Evolutionary conservation across 37 sponge, comb jelly and placozoan genomes (phyloP).

Genomic region (Crambe crambe): DNA sequence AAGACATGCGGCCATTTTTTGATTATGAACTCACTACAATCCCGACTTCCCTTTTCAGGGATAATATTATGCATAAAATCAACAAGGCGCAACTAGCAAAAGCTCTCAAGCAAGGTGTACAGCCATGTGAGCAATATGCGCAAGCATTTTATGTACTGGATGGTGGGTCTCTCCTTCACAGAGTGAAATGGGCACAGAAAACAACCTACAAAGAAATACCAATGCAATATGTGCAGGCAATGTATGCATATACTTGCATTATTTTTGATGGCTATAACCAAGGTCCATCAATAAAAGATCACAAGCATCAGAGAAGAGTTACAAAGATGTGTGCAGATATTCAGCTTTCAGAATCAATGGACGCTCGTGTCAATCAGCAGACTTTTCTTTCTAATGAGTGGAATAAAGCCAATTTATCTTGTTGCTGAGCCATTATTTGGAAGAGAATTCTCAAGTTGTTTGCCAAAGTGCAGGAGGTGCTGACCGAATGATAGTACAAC

Average conservation of each 20-base stretch:
- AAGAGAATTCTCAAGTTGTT: not conserved
- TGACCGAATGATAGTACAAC: constrained; percentile 10
- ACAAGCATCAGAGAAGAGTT: not conserved
- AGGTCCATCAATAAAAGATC: not conserved
- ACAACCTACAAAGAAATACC: not conserved
- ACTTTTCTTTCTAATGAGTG: not conserved
- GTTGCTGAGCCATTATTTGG: not conserved
- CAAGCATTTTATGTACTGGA: not conserved
- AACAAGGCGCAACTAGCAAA: not conserved
- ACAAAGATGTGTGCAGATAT: not conserved
- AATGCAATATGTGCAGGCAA: not conserved
- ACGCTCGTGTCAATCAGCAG: not conserved
- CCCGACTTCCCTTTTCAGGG: not conserved
- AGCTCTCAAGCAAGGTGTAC: not conserved
- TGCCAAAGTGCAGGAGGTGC: constrained; percentile 16
- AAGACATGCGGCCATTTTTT: not conserved
- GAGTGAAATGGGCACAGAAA: not conserved
- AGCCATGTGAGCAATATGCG: not conserved
- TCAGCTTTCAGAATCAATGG: not conserved
- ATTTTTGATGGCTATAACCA: not conserved
- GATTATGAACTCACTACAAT: not conserved
- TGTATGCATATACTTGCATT: not conserved
- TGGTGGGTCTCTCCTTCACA: not conserved
- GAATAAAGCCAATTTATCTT: not conserved
- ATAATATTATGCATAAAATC: not conserved